Conservation (phyloP, 64 coral and sea anemone genomes). For the Actinia tenebrosa region DNA sequence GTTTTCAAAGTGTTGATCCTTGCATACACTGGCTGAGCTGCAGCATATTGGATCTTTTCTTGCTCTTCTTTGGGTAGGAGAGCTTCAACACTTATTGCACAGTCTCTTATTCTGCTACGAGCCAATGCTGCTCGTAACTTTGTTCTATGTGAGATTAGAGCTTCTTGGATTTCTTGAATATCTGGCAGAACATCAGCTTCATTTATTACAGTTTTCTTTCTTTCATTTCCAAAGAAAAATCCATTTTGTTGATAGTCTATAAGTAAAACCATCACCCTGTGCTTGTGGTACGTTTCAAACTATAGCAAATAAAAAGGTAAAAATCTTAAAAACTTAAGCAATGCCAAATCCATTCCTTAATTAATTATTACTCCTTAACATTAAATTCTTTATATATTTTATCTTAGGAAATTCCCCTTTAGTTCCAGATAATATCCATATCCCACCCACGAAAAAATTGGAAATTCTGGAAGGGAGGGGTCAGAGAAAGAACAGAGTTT, state of each 20-base stretch:
- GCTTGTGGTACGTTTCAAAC: slow-evolving; percentile 89
- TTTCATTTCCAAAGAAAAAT: slow-evolving; percentile 89
- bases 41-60: slow-evolving; percentile 81
- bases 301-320: slow-evolving; percentile 21
- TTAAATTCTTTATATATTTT: no score
- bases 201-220: slow-evolving; percentile 49
- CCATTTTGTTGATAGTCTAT: slow-evolving; percentile 99
- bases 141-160: slow-evolving; percentile 62
- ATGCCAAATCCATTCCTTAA: no score
- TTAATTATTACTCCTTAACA: no score
- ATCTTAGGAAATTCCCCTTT: no score
- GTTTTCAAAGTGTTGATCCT: slow-evolving; percentile 77
- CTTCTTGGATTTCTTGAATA: slow-evolving; percentile 81
- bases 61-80: slow-evolving; percentile 94
- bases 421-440: no score
- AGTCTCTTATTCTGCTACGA: slow-evolving; percentile 80
- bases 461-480: no score
- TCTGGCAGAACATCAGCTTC: slow-evolving; percentile 66
- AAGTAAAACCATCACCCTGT: slow-evolving; percentile 75
- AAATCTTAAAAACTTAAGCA: neutral
- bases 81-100: slow-evolving; percentile 92
- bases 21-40: slow-evolving; percentile 79
- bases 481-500: no score
- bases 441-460: no score
- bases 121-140: slow-evolving; percentile 93